These are phyloP conservation scores for Gasterosteus nipponicus DNA, from an alignment of 2,113 vertebrate genomes.

Conservation along the genomic window DNA sequence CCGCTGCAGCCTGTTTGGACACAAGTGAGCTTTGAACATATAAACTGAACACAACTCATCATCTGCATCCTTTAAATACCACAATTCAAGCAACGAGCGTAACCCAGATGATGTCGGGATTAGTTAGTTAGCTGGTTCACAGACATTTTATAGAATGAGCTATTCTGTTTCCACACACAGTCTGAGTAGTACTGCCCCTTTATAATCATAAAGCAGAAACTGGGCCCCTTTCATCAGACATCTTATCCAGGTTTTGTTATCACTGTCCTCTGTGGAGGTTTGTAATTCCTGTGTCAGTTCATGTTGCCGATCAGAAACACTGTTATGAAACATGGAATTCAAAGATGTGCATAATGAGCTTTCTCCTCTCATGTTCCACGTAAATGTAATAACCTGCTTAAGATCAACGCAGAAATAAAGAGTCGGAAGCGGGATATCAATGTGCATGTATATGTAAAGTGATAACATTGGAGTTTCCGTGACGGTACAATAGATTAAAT, in stretches of 20 bases:
- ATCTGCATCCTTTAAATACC: too few relatives aligned
- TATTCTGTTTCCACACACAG: too few relatives aligned
- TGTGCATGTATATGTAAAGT: conserved; percentile 5
- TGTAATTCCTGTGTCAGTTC: not conserved
- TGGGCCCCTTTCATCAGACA: not conserved
- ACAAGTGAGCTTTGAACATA: too few relatives aligned
- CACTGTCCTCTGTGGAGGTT: not conserved
- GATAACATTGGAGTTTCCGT: conserved; percentile 7
- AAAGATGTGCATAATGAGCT: not conserved
- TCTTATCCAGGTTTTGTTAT: not conserved
- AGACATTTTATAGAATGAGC: too few relatives aligned
- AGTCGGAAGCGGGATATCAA: not conserved
- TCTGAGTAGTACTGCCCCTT: too few relatives aligned
- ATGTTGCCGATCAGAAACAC: not conserved
- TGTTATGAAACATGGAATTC: not conserved
- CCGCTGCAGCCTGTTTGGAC: too few relatives aligned
- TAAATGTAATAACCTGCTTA: not conserved
- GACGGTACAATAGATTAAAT: conserved; percentile 9
- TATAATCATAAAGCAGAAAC: not conserved
- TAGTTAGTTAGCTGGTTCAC: too few relatives aligned
- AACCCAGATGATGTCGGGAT: too few relatives aligned
- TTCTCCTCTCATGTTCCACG: not conserved
- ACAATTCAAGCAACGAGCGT: too few relatives aligned
- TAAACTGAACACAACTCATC: too few relatives aligned
- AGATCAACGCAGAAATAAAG: not conserved